Percentiles rank a stretch among this genome's conserved stretches.
Evolutionary conservation across 1,140 invertebrate species (phyloP).

Genomic region (Latrodectus geometricus): DNA sequence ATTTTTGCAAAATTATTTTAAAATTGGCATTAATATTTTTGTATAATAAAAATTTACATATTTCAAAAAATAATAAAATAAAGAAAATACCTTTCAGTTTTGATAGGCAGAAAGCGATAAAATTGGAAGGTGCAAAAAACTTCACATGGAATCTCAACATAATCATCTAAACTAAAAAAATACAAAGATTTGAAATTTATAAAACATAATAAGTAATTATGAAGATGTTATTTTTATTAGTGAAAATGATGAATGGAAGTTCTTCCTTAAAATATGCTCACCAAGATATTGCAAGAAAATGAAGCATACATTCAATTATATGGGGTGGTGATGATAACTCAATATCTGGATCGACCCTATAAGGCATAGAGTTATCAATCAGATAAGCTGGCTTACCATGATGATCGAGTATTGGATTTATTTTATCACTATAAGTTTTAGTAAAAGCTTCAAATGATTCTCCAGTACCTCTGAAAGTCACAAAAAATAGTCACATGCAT

Average conservation of each 20-base stretch:
- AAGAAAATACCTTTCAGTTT: conserved; percentile 69
- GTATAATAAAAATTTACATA: background rate
- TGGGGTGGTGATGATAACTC: conserved; percentile 33
- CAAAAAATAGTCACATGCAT: background rate
- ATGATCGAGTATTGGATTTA: conserved; percentile 38
- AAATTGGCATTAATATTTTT: background rate
- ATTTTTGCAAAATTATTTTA: background rate
- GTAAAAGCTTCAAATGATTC: conserved; percentile 20
- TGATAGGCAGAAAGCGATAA: conserved; percentile 70
- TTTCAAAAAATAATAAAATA: background rate
- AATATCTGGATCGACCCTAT: conserved; percentile 20
- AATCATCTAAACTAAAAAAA: conserved; percentile 31
- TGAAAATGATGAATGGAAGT: background rate
- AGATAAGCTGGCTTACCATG: conserved; percentile 27
- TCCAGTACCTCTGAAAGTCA: conserved; percentile 19
- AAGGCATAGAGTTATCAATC: conserved; percentile 32
- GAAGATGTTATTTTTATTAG: background rate
- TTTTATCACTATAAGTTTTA: conserved; percentile 41
- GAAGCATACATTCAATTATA: conserved; percentile 34
- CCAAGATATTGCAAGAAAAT: conserved; percentile 45
- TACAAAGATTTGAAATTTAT: background rate
- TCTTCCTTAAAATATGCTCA: background rate
- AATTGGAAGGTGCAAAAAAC: conserved; percentile 72
- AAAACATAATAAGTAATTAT: background rate
- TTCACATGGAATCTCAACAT: conserved; percentile 24